These are phyloP conservation scores for Drosophila cognata DNA, from an alignment of 2,888 invertebrate species.

Conservation along the genomic window DNA sequence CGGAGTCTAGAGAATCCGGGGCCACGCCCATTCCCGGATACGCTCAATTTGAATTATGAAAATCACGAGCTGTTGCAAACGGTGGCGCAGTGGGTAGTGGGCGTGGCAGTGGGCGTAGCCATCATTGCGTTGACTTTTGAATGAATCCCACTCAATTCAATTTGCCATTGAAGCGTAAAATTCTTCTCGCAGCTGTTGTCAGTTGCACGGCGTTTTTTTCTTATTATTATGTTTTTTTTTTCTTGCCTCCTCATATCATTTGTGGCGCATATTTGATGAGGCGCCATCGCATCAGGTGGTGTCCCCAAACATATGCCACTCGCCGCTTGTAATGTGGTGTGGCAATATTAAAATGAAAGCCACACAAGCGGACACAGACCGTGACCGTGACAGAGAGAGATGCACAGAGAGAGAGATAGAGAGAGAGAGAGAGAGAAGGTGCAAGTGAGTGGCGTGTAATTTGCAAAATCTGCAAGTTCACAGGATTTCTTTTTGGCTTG, in stretches of 20 bases:
- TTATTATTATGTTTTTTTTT: not conserved
- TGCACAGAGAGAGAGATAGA: not conserved
- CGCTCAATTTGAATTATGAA: slow-evolving; percentile 81
- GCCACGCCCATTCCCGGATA: slow-evolving; percentile 51
- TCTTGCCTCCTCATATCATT: slow-evolving; percentile 46
- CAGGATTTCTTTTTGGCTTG: slow-evolving; percentile 28
- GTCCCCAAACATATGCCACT: slow-evolving; percentile 25
- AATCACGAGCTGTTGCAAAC: slow-evolving; percentile 66
- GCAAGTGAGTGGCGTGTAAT: slow-evolving; percentile 44
- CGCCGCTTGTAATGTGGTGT: slow-evolving; percentile 45
- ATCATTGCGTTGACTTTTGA: slow-evolving; percentile 71
- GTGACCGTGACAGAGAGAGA: slow-evolving; percentile 7
- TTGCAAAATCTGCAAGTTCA: slow-evolving; percentile 47
- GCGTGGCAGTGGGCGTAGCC: slow-evolving; percentile 13
- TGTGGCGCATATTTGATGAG: slow-evolving; percentile 61
- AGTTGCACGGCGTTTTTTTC: slow-evolving; percentile 54
- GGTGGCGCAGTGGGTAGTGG: not conserved
- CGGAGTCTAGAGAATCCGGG: not conserved
- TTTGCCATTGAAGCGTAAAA: slow-evolving; percentile 72
- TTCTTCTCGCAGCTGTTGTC: slow-evolving; percentile 70
- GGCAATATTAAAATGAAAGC: slow-evolving; percentile 57
- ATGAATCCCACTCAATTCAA: slow-evolving; percentile 74
- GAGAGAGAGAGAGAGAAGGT: slow-evolving; percentile 13
- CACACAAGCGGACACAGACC: slow-evolving; percentile 52
- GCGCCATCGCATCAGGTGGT: slow-evolving; percentile 63